Conservation (phyloP, 2,888 invertebrate genomes). For the Pteria penguin region DNA sequence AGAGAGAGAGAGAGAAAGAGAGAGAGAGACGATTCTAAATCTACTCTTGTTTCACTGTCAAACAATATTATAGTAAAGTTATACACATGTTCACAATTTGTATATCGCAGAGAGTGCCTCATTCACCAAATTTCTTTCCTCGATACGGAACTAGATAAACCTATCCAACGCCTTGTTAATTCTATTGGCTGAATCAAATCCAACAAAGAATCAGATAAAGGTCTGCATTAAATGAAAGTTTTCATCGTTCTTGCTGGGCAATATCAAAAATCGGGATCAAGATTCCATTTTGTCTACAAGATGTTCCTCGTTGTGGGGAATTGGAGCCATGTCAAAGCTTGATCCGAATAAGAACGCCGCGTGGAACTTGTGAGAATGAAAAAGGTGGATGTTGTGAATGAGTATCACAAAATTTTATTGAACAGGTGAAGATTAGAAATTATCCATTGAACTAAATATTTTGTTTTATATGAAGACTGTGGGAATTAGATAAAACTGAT, state of each 20-base stretch:
- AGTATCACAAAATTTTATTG: no score
- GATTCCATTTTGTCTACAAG: not conserved
- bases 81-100: not conserved
- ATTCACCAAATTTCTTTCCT: not conserved
- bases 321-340: not conserved
- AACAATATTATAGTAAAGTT: not conserved
- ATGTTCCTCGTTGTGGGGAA: not conserved
- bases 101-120: not conserved
- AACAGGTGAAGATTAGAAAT: no score
- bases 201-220: not conserved
- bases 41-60: not conserved
- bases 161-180: not conserved
- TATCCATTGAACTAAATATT: no score
- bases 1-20: constrained; percentile 1
- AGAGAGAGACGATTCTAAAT: not conserved
- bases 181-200: not conserved
- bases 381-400: no score
- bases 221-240: not conserved
- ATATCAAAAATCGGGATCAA: not conserved
- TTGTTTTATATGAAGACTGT: no score
- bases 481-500: no score
- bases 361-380: not conserved
- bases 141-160: not conserved
- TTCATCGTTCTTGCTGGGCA: not conserved
- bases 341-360: not conserved